Evolutionary conservation across 2,797 vertebrate species (phyloP).

Genomic region (Hypotaenidia okinawae): DNA sequence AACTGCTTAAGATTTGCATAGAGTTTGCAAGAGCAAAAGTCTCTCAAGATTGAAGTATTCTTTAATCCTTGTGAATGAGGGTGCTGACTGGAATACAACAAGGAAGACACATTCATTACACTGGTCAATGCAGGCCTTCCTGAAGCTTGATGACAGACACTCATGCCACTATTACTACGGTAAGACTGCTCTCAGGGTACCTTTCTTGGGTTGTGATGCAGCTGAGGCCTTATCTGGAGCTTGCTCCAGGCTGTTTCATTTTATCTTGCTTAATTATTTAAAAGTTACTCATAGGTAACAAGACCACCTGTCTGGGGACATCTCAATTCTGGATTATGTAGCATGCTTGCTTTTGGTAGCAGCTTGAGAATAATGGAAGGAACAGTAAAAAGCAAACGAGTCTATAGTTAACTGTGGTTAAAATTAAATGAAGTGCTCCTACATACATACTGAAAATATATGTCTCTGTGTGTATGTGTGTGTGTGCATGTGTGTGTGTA

Average conservation of each 20-base stretch:
- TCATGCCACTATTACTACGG: neutral
- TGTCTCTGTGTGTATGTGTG: too few species aligned
- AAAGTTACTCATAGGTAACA: neutral
- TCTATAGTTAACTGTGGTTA: neutral
- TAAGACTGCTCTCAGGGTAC: neutral
- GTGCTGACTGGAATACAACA: neutral
- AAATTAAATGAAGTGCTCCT: neutral
- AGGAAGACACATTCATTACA: neutral
- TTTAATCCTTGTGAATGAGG: neutral
- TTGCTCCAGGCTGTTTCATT: slow-evolving; percentile 20
- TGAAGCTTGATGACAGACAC: neutral
- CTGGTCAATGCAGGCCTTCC: neutral
- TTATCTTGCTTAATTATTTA: slow-evolving; percentile 37
- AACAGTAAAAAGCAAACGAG: neutral
- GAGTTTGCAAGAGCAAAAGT: neutral
- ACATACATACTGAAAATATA: neutral
- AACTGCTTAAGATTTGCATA: neutral
- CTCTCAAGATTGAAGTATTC: neutral
- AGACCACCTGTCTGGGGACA: neutral
- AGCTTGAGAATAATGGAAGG: neutral
- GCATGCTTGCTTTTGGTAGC: neutral
- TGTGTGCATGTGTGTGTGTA: neutral
- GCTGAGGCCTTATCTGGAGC: neutral
- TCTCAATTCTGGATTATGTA: slow-evolving; percentile 1
- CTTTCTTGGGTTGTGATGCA: neutral